These are phyloP conservation scores for Syrmaticus mikado DNA, from an alignment of 2,113 vertebrate species.

Conservation along the genomic window DNA sequence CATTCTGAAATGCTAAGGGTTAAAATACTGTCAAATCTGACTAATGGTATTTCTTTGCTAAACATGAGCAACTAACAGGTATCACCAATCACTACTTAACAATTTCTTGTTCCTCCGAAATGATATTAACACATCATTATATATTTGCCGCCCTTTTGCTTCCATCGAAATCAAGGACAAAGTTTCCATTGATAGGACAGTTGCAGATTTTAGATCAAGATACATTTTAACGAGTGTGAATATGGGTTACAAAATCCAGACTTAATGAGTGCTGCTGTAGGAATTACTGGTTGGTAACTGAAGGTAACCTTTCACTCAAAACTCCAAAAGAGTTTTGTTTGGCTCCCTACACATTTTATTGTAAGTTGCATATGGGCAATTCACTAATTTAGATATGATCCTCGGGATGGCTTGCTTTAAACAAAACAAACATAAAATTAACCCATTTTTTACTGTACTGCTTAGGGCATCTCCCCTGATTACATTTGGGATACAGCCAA, in stretches of 20 bases:
- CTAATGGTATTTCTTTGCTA: neutral
- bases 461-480: neutral
- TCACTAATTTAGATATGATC: neutral
- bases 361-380: neutral
- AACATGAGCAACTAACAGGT: neutral
- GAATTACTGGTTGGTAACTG: neutral
- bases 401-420: neutral
- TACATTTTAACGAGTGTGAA: neutral
- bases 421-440: neutral
- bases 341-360: neutral
- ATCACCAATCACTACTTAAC: neutral
- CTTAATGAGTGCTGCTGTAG: neutral
- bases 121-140: neutral
- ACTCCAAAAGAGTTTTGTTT: neutral
- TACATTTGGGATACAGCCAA: neutral
- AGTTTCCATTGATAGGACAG: rapidly evolving
- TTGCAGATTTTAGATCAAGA: neutral
- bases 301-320: neutral
- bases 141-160: neutral
- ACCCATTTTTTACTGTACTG: neutral
- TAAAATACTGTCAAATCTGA: neutral
- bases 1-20: neutral
- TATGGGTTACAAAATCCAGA: neutral
- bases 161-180: neutral
- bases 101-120: neutral